A percentile compares a stretch with the other conserved stretches of the same genome.
Evolutionary conservation across 2,888 invertebrate species (phyloP).

Genomic region (Uloborus plumipes): DNA sequence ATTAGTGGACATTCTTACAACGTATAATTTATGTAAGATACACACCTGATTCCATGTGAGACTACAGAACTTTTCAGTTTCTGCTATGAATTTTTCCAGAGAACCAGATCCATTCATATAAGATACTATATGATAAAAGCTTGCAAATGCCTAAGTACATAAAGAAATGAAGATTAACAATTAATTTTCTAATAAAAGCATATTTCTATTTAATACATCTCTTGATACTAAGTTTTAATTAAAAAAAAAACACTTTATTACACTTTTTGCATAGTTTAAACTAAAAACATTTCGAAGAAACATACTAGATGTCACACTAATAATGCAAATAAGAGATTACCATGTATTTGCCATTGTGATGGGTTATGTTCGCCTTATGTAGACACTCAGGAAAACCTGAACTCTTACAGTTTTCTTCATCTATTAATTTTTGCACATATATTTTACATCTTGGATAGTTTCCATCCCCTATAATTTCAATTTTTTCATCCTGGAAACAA

Average conservation of each 20-base stretch:
- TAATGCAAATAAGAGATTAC: slow-evolving; percentile 8
- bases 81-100: slow-evolving; percentile 67
- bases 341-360: slow-evolving; percentile 40
- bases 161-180: background rate
- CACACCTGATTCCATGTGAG: slow-evolving; percentile 38
- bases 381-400: slow-evolving; percentile 67
- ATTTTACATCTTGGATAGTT: slow-evolving; percentile 68
- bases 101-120: slow-evolving; percentile 71
- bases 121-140: slow-evolving; percentile 71
- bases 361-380: slow-evolving; percentile 53
- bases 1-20: too few species aligned
- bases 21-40: too few species aligned
- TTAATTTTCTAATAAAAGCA: background rate
- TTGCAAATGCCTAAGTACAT: slow-evolving; percentile 72
- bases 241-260: too few species aligned
- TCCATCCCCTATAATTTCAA: slow-evolving; percentile 69
- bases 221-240: background rate
- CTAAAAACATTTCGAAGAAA: too few species aligned
- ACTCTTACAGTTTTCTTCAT: slow-evolving; percentile 68
- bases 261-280: too few species aligned
- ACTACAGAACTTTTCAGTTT: slow-evolving; percentile 64
- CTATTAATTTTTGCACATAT: slow-evolving; percentile 68
- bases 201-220: background rate
- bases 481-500: slow-evolving; percentile 31
- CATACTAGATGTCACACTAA: background rate